phyloP scores from a whole-genome alignment of 1,140 invertebrate species.

The Brevipalpus yothersi region DNA sequence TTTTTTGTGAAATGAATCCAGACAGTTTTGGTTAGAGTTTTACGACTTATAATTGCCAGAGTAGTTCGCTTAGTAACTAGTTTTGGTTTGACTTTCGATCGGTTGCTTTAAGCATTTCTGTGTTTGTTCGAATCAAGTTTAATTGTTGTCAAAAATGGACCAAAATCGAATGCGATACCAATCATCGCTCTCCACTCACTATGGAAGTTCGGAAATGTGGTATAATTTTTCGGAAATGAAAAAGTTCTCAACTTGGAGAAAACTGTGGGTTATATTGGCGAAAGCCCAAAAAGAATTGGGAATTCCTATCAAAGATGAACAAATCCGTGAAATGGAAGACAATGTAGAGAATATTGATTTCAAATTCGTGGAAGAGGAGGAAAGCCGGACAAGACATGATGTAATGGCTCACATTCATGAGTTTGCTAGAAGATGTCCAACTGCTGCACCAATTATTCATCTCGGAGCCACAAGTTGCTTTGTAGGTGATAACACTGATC shows the following conservation, averaged over 20 bases:
- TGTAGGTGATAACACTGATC: slow-evolving; percentile 90
- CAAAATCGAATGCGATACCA: slow-evolving; percentile 14
- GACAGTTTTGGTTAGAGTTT: too few species aligned
- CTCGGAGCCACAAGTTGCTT: slow-evolving; percentile 92
- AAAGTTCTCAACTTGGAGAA: slow-evolving; percentile 73
- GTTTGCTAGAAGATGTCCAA: slow-evolving; percentile 59
- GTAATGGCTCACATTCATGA: slow-evolving; percentile 98
- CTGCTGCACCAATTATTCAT: slow-evolving; percentile 84
- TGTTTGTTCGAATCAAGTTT: too few species aligned
- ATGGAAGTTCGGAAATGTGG: slow-evolving; percentile 81
- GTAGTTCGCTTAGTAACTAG: too few species aligned
- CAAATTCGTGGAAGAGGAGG: slow-evolving; percentile 50
- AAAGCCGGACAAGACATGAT: slow-evolving; percentile 71
- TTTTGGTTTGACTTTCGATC: too few species aligned
- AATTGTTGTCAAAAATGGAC: neutral
- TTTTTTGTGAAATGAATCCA: too few species aligned
- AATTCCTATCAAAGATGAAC: slow-evolving; percentile 56
- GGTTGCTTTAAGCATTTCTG: too few species aligned
- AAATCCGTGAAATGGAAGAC: slow-evolving; percentile 61
- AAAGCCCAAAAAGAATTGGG: slow-evolving; percentile 79
- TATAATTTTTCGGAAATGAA: slow-evolving; percentile 82
- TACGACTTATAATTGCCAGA: too few species aligned
- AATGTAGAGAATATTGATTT: slow-evolving; percentile 72
- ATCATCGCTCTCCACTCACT: slow-evolving; percentile 62
- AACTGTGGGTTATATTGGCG: slow-evolving; percentile 70